Evolutionary conservation across 2,113 vertebrate genomes (phyloP).

Genomic region (Ammodytes marinus): DNA sequence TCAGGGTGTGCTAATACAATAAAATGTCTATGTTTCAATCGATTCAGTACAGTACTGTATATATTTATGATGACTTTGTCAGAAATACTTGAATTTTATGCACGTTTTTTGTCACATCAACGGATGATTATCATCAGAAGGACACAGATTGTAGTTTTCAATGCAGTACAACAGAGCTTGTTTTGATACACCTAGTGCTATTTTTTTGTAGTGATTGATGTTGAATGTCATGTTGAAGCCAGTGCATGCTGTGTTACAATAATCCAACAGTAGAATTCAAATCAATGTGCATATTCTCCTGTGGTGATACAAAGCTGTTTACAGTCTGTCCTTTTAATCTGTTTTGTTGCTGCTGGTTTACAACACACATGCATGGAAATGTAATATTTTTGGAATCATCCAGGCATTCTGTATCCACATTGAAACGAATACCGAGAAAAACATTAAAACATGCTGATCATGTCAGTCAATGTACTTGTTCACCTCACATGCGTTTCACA

Average conservation of each 20-base stretch:
- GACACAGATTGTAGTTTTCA: slow-evolving; percentile 55
- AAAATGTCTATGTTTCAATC: slow-evolving; percentile 31
- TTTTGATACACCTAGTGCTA: slow-evolving; percentile 33
- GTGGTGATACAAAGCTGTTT: slow-evolving; percentile 55
- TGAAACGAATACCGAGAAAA: slow-evolving; percentile 32
- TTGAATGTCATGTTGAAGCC: slow-evolving; percentile 39
- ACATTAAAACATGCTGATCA: slow-evolving; percentile 32
- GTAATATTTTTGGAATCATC: slow-evolving; percentile 38
- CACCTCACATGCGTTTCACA: slow-evolving; percentile 18
- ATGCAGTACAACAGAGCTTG: slow-evolving; percentile 39
- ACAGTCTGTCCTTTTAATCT: slow-evolving; percentile 45
- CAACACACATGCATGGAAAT: slow-evolving; percentile 59
- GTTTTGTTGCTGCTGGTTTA: slow-evolving; percentile 52
- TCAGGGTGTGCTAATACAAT: slow-evolving; percentile 67
- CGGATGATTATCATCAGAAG: slow-evolving; percentile 27
- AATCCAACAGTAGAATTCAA: slow-evolving; percentile 36
- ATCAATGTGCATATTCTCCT: slow-evolving; percentile 48
- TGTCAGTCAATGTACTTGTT: slow-evolving; percentile 39
- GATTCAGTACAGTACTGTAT: slow-evolving; percentile 6
- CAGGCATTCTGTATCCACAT: slow-evolving; percentile 45
- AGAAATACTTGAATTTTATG: slow-evolving; percentile 76
- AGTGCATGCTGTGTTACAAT: slow-evolving; percentile 53
- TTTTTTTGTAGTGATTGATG: slow-evolving; percentile 44
- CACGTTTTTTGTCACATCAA: slow-evolving; percentile 53
- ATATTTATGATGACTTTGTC: slow-evolving; percentile 45